Percentiles rank a stretch among this genome's conserved stretches.
phyloP scores from a whole-genome alignment of 2,797 vertebrate genomes.

The Lepilemur ruficaudatus region DNA sequence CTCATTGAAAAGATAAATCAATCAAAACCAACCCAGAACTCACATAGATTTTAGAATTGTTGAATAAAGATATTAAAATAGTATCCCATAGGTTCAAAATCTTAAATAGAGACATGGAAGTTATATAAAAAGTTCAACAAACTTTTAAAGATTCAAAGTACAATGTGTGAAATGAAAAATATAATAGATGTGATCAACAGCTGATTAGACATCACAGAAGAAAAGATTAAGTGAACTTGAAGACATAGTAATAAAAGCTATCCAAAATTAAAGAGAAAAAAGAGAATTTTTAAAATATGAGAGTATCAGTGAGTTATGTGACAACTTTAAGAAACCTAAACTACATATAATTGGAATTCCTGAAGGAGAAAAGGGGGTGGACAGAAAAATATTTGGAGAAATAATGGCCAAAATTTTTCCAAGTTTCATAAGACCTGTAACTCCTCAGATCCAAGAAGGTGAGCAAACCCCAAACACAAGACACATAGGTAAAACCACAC shows the following conservation, averaged over 20 bases:
- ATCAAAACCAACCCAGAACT: neutral
- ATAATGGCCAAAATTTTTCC: neutral
- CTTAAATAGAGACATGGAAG: neutral
- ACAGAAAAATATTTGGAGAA: neutral
- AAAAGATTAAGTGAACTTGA: neutral
- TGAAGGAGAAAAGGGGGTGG: neutral
- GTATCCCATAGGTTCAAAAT: neutral
- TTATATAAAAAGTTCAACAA: neutral
- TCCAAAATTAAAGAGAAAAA: neutral
- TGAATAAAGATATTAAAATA: neutral
- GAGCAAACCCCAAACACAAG: neutral
- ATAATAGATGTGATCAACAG: neutral
- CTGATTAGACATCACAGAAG: neutral
- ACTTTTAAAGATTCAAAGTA: neutral
- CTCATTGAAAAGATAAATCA: neutral
- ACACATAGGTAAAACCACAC: neutral
- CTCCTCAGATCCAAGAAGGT: neutral
- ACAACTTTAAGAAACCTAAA: neutral
- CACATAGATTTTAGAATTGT: conserved; percentile 1
- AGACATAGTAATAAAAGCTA: neutral
- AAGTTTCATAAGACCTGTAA: neutral
- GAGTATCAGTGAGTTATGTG: neutral
- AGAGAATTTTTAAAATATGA: neutral
- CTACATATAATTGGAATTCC: neutral
- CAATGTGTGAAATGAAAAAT: neutral